These are phyloP conservation scores for Drosophila lini DNA, from an alignment of 1,140 invertebrate species.

Conservation along the genomic window DNA sequence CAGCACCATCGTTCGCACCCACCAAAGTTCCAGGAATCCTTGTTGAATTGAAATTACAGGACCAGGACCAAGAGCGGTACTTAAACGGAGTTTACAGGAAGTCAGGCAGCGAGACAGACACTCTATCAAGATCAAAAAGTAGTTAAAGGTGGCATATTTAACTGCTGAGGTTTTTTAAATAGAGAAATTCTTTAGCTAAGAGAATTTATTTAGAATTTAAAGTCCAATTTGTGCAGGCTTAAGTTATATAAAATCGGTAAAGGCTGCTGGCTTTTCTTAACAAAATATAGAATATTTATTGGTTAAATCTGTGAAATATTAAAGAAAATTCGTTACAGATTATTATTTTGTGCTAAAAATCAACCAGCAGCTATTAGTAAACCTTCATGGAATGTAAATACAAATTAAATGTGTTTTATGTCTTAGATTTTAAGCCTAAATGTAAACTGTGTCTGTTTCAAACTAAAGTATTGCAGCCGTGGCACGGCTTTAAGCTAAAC, in stretches of 20 bases:
- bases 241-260: background rate
- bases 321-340: background rate
- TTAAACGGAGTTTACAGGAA: constrained; percentile 72
- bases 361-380: constrained; percentile 1
- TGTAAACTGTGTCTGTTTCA: constrained; percentile 47
- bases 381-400: constrained; percentile 30
- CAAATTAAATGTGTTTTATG: constrained; percentile 49
- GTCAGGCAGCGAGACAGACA: constrained; percentile 15
- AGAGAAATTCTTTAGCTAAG: background rate
- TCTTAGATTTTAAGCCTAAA: constrained; percentile 33
- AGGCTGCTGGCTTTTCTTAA: background rate
- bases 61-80: background rate
- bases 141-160: background rate
- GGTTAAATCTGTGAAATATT: background rate
- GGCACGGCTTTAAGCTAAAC: constrained; percentile 70
- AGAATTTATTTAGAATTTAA: background rate
- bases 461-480: constrained; percentile 72
- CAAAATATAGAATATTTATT: no score
- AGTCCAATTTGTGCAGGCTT: background rate
- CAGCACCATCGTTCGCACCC: constrained; percentile 30
- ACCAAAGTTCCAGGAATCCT: constrained; percentile 59
- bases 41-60: constrained; percentile 46
- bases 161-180: background rate
- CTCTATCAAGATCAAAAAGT: constrained; percentile 22
- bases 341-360: background rate